Evolutionary conservation across 2,113 vertebrate genomes (phyloP).

Genomic region (Tenebrosternarchus preto): DNA sequence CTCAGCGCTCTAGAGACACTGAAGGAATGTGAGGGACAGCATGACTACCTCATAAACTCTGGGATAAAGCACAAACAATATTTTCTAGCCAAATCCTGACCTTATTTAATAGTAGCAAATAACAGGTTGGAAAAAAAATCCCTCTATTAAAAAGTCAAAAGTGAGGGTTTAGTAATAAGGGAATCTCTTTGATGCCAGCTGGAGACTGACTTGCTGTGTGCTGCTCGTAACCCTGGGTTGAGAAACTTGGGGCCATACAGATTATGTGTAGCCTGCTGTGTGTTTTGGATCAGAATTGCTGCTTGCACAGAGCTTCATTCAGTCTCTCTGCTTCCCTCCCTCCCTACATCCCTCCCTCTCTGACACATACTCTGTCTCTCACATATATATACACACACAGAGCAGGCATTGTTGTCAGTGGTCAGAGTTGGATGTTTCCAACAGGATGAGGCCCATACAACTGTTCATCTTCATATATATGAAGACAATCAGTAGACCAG

Average conservation of each 20-base stretch:
- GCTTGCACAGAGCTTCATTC: conserved; percentile 30
- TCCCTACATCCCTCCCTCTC: neutral
- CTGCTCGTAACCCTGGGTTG: neutral
- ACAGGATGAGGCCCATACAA: conserved; percentile 19
- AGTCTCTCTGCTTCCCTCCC: neutral
- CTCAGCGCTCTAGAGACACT: conserved; percentile 1
- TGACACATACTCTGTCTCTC: conserved; percentile 7
- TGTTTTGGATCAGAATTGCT: conserved; percentile 40
- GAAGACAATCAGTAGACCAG: too few species aligned
- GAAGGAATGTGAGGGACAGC: conserved; percentile 29
- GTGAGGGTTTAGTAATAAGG: neutral
- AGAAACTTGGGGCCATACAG: conserved; percentile 1
- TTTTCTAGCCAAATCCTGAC: neutral
- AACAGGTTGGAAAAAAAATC: neutral
- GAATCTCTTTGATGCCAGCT: neutral
- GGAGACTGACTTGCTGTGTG: neutral
- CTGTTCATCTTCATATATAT: too few species aligned
- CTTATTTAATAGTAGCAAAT: neutral
- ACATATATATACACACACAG: conserved; percentile 29
- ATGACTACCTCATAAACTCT: conserved; percentile 22
- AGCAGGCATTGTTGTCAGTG: conserved; percentile 42
- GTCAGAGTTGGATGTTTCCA: conserved; percentile 22
- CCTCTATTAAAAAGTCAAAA: neutral
- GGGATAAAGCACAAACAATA: neutral
- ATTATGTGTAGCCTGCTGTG: conserved; percentile 18